Evolutionary conservation across 2,797 vertebrate genomes (phyloP), one percentile per base, ranked within the genome.

Genomic region (Taenioides sp.): DNA sequence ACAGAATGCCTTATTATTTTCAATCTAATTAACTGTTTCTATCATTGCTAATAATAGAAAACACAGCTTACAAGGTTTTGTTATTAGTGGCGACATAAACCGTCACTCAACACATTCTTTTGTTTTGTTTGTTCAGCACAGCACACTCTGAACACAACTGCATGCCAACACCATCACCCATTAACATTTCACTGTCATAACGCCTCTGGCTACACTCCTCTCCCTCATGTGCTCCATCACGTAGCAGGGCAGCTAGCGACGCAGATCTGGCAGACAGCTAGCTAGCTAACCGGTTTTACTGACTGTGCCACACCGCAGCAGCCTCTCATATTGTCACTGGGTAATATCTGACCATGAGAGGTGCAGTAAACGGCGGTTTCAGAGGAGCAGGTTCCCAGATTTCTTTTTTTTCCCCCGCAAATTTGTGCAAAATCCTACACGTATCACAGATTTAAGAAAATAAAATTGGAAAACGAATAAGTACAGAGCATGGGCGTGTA

Each of bases 281-380:
- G 69, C 43, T 47, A 81, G 85, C 79, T 78, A 59, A 79, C 74
- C 0, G 40, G 40, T 86, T 91, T 89, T 85, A 86, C 86, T 78
- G 84, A 87, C 83, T 87, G 82, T 80, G 84, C 90, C 84, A 85
- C 87, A 87, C 85, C 88, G 65, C 88, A 87, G 80, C 73, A 31
- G 43, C 54, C 82, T 71, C 83, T 91, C 85, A 87, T 89, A 88
- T 92, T 92, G 88, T 90, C 86, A 91, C 84, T 79, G 70, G 74
- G 84, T 90, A 88, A 90, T 90, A 89, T 91, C 77, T 88, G 89
- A 91, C 88, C 85, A 12, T 86, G 87, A 72, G 87, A 72, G 85
- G 86, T 81, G 67, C 71, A 91, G 87, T 91, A 89, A 92, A 92
- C 84, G 81, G 86, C 75, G 86, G 78, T 85, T 84, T 69, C 71